Conservation (phyloP, 2,113 vertebrate species). For the Eudyptes chrysolophus region DNA sequence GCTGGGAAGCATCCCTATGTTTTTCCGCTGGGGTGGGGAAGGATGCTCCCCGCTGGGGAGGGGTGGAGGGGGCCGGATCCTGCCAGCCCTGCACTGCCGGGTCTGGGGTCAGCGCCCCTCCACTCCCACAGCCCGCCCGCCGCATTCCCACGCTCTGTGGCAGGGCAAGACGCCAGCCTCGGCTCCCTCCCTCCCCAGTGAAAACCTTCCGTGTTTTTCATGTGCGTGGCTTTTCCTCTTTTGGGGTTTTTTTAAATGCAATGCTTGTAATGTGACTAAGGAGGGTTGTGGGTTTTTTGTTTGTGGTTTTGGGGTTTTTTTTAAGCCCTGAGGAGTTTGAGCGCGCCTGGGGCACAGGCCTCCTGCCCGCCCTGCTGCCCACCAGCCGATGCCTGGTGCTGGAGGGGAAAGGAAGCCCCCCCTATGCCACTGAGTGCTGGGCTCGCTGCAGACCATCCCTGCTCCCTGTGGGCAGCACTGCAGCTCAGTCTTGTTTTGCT, state of each 20-base stretch:
- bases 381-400: fast-evolving
- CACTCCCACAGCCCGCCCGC: background rate
- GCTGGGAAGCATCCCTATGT: background rate
- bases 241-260: background rate
- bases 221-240: background rate
- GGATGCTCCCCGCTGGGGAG: background rate
- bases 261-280: background rate
- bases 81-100: background rate
- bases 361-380: background rate
- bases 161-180: background rate
- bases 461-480: fast-evolving
- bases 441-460: background rate
- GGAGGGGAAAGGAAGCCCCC: background rate
- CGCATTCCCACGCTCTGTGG: background rate
- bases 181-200: background rate
- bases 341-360: background rate
- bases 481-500: background rate
- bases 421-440: fast-evolving
- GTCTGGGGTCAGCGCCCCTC: background rate
- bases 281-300: background rate
- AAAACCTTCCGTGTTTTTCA: background rate
- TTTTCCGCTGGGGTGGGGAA: background rate
- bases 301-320: background rate
- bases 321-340: background rate
- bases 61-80: fast-evolving